Conservation (phyloP, 2,888 invertebrate species). For the Tetragonisca angustula region DNA sequence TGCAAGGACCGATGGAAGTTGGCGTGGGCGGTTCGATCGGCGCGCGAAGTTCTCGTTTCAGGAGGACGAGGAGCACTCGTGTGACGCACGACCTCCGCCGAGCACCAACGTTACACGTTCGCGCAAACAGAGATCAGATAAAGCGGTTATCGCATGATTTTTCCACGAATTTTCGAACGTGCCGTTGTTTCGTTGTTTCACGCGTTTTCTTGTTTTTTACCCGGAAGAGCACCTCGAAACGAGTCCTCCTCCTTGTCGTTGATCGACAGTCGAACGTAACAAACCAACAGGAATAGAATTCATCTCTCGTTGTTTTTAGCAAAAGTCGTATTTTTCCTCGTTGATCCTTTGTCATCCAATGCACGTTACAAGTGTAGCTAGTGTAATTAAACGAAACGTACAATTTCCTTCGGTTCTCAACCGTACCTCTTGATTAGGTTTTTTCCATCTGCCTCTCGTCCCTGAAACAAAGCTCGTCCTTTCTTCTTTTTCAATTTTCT, state of each 20-base stretch:
- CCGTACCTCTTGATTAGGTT: too few species aligned
- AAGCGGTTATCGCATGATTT: constrained; percentile 46
- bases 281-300: not conserved
- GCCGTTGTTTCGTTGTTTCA: not conserved
- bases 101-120: constrained; percentile 34
- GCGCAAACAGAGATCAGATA: constrained; percentile 53
- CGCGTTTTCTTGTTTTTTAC: too few species aligned
- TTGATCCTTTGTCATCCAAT: too few species aligned
- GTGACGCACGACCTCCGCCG: constrained; percentile 22
- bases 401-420: too few species aligned
- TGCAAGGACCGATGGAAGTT: not conserved
- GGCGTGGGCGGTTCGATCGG: not conserved
- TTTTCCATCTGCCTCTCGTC: too few species aligned
- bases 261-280: not conserved
- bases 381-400: too few species aligned
- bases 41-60: constrained; percentile 18
- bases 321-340: not conserved
- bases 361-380: too few species aligned
- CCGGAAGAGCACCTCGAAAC: too few species aligned
- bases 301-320: not conserved
- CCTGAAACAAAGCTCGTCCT: too few species aligned
- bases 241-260: not conserved
- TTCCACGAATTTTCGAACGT: constrained; percentile 47
- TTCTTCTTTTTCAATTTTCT: too few species aligned
- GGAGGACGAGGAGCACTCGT: not conserved